Evolutionary conservation across 92 coral and sea anemone species (phyloP).

Genomic region (Paragorgia papillata): DNA sequence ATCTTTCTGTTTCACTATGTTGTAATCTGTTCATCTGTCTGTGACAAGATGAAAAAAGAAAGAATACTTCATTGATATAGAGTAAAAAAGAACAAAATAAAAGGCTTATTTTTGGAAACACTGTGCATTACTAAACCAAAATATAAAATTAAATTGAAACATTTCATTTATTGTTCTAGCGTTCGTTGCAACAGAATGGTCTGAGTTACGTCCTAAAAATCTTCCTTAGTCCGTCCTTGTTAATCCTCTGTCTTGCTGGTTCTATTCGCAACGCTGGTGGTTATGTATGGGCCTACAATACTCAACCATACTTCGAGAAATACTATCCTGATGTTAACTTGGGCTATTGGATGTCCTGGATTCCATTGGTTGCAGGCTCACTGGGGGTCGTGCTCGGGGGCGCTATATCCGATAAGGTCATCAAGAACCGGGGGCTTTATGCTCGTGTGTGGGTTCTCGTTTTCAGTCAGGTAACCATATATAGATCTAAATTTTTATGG

Average conservation of each 20-base stretch:
- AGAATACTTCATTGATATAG: too few species aligned
- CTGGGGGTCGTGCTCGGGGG: constrained; percentile 95
- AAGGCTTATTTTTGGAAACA: too few species aligned
- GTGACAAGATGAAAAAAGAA: too few species aligned
- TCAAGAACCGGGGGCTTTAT: constrained; percentile 86
- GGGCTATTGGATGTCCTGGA: constrained; percentile 97
- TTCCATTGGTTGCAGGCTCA: constrained; percentile 92
- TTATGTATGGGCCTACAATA: constrained; percentile 98
- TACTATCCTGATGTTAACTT: constrained; percentile 90
- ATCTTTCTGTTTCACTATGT: too few species aligned
- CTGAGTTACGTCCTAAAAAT: constrained; percentile 65
- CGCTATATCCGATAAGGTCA: constrained; percentile 90
- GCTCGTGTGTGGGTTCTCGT: constrained; percentile 94
- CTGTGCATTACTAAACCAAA: too few species aligned
- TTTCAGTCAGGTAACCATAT: constrained; percentile 90
- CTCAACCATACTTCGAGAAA: constrained; percentile 97
- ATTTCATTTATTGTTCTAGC: constrained; percentile 3
- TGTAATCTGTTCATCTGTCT: too few species aligned
- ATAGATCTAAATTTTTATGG: too few species aligned
- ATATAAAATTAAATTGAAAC: too few species aligned
- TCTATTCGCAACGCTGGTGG: constrained; percentile 96
- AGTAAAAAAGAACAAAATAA: too few species aligned
- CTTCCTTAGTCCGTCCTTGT: constrained; percentile 78
- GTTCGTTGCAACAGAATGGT: constrained; percentile 9
- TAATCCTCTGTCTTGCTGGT: constrained; percentile 90